These are phyloP conservation scores for Diachrysia chrysitis DNA, from an alignment of 2,888 invertebrate species.

Conservation along the genomic window DNA sequence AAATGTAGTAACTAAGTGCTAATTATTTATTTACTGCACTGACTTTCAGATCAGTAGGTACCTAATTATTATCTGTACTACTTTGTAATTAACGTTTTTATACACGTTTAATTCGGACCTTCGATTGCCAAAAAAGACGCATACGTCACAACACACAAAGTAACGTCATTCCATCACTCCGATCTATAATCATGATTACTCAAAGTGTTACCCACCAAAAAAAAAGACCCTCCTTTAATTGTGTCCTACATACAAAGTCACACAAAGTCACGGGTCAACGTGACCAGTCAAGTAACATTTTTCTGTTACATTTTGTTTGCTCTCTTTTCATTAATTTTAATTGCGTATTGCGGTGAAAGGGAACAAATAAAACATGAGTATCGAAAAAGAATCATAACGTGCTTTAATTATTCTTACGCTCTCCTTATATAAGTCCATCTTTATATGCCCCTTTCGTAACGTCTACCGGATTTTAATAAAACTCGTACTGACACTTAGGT, in stretches of 20 bases:
- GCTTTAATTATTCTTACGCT: constrained; percentile 61
- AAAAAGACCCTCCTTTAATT: constrained; percentile 52
- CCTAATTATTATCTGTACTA: no score
- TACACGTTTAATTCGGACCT: not conserved
- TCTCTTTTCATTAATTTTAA: constrained; percentile 70
- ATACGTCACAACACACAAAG: constrained; percentile 51
- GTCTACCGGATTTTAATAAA: constrained; percentile 31
- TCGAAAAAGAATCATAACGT: constrained; percentile 57
- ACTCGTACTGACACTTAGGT: not conserved
- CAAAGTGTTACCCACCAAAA: constrained; percentile 61
- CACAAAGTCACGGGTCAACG: constrained; percentile 27
- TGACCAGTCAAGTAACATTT: constrained; percentile 34
- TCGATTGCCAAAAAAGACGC: constrained; percentile 64
- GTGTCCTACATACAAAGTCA: constrained; percentile 8
- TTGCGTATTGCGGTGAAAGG: constrained; percentile 73
- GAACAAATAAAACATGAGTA: constrained; percentile 65
- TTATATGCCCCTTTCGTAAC: constrained; percentile 42
- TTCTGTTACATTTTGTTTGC: constrained; percentile 59
- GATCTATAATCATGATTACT: constrained; percentile 66
- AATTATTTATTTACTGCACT: not conserved
- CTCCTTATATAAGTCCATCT: constrained; percentile 50
- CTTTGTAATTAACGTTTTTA: not conserved
- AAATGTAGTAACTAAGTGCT: not conserved
- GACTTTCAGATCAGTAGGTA: no score
- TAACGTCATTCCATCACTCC: constrained; percentile 61